These are phyloP conservation scores for Dynastes grantii DNA, from an alignment of 2,888 invertebrate genomes.

Conservation along the genomic window DNA sequence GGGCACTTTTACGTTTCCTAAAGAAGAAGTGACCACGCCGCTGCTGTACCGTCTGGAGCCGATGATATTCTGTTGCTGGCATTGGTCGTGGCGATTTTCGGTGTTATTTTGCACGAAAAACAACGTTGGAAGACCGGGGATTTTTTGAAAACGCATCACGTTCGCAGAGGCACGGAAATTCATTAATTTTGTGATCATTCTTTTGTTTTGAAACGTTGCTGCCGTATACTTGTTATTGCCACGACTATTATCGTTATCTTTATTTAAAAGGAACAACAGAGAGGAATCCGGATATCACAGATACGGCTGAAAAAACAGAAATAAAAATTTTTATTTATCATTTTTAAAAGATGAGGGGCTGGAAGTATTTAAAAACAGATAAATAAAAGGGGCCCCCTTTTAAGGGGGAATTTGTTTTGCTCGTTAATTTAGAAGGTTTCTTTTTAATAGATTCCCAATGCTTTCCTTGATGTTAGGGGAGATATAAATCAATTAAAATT, in stretches of 20 bases:
- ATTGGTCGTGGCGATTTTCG: not conserved
- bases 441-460: conserved; percentile 1
- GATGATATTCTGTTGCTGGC: not conserved
- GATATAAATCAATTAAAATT: not conserved
- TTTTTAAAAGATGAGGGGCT: not conserved
- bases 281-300: conserved; percentile 44
- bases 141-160: conserved; percentile 24
- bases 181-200: conserved; percentile 37
- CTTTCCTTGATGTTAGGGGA: not conserved
- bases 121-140: not conserved
- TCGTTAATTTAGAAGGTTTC: conserved; percentile 45
- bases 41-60: conserved; percentile 24
- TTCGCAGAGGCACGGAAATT: conserved; percentile 13
- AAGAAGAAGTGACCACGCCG: conserved; percentile 70
- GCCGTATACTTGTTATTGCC: not conserved
- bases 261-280: not conserved
- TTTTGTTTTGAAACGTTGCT: not conserved
- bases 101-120: not conserved
- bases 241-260: not conserved
- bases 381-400: not conserved
- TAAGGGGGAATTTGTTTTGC: not conserved
- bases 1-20: conserved; percentile 74
- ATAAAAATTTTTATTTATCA: conserved; percentile 14
- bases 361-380: not conserved
- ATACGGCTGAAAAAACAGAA: conserved; percentile 31